Conservation (phyloP, 2,113 vertebrate genomes). For the Leiothrix lutea region DNA sequence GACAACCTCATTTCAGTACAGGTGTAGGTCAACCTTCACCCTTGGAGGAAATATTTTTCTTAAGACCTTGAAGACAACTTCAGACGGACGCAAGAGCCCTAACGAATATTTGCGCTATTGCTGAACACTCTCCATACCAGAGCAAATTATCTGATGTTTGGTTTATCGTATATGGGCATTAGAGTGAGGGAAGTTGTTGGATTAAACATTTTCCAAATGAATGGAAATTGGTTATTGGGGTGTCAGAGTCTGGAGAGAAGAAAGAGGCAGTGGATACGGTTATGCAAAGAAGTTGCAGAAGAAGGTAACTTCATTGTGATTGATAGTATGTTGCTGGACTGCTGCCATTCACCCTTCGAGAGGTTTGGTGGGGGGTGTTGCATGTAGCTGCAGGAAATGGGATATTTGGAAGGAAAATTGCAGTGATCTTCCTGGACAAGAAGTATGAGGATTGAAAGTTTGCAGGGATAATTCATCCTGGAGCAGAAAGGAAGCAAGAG, state of each 20-base stretch:
- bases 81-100: neutral
- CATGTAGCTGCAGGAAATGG: conserved; percentile 16
- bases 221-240: neutral
- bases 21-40: neutral
- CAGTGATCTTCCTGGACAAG: conserved; percentile 9
- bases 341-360: neutral
- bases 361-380: neutral
- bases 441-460: conserved; percentile 22
- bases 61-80: neutral
- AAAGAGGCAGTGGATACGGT: neutral
- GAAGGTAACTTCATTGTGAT: neutral
- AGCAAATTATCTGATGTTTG: neutral
- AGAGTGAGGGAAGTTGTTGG: neutral
- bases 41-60: neutral
- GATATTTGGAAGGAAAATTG: conserved; percentile 41
- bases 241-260: neutral
- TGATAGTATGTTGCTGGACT: neutral
- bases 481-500: conserved; percentile 33
- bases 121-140: neutral
- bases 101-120: fast-evolving
- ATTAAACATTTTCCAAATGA: neutral
- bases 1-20: neutral
- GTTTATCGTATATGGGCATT: neutral
- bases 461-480: conserved; percentile 35
- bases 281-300: neutral